Evolutionary conservation across 2,888 invertebrate species (phyloP).

Genomic region (Drosophila cracens): DNA sequence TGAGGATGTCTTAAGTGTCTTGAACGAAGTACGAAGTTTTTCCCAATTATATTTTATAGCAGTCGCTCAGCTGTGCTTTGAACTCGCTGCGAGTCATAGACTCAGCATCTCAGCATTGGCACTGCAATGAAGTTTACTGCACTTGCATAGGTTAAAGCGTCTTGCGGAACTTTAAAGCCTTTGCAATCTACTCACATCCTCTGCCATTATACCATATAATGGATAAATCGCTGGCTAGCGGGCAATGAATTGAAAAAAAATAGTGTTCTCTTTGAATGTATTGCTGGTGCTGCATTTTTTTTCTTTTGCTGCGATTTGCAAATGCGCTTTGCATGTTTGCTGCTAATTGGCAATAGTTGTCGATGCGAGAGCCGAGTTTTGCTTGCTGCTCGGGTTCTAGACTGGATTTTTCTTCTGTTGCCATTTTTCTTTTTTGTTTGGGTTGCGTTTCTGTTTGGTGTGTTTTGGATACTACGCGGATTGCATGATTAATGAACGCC

Average conservation of each 20-base stretch:
- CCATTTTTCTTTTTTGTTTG: slow-evolving; percentile 42
- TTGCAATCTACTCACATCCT: slow-evolving; percentile 43
- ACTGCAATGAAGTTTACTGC: slow-evolving; percentile 45
- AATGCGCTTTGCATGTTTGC: slow-evolving; percentile 79
- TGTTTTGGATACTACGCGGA: slow-evolving; percentile 43
- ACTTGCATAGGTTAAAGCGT: slow-evolving; percentile 11
- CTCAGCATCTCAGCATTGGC: slow-evolving; percentile 20
- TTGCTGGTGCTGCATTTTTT: slow-evolving; percentile 1
- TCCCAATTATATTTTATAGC: background rate
- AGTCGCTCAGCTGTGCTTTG: background rate
- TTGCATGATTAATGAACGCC: slow-evolving; percentile 80
- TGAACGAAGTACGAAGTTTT: background rate
- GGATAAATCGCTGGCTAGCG: slow-evolving; percentile 29
- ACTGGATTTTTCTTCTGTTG: slow-evolving; percentile 29
- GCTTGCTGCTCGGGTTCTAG: background rate
- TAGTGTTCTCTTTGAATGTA: background rate
- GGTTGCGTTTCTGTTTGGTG: slow-evolving; percentile 36
- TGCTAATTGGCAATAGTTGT: slow-evolving; percentile 80
- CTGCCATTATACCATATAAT: slow-evolving; percentile 16
- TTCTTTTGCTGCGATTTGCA: slow-evolving; percentile 49
- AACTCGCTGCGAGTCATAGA: background rate
- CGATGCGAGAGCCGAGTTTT: slow-evolving; percentile 45
- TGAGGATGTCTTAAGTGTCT: background rate
- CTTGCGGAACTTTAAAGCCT: slow-evolving; percentile 8
- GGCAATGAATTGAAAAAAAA: background rate